These are phyloP conservation scores for Sardinella longiceps DNA, from an alignment of 2,797 vertebrate species.

Conservation along the genomic window DNA sequence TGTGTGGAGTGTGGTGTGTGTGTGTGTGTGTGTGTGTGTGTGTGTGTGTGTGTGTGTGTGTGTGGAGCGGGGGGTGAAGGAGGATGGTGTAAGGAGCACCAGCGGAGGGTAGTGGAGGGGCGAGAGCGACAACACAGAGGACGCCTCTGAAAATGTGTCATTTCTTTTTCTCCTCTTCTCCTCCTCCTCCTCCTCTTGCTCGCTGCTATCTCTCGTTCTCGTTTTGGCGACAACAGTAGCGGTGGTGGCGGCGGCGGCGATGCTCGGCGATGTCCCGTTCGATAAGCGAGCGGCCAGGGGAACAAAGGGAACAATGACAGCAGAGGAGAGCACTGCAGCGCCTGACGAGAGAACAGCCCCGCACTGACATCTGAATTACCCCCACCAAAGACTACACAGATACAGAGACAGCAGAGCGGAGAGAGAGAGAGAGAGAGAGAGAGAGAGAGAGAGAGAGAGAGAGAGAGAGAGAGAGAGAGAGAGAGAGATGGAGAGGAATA, in stretches of 20 bases:
- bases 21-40: neutral
- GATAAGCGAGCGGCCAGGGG: slow-evolving; percentile 78
- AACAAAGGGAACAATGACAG: slow-evolving; percentile 78
- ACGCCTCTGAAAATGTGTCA: slow-evolving; percentile 83
- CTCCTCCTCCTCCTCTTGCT: slow-evolving; percentile 1
- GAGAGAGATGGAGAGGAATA: slow-evolving; percentile 57
- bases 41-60: slow-evolving; percentile 61
- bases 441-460: slow-evolving; percentile 52
- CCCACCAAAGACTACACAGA: slow-evolving; percentile 67
- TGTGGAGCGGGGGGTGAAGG: neutral
- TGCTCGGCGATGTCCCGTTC: slow-evolving; percentile 73
- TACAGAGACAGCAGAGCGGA: slow-evolving; percentile 52
- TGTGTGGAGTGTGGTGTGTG: slow-evolving; percentile 48
- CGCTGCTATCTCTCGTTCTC: neutral
- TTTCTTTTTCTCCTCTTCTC: slow-evolving; percentile 65
- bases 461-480: slow-evolving; percentile 63
- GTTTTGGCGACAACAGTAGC: neutral
- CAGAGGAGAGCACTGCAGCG: slow-evolving; percentile 63
- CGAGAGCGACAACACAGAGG: slow-evolving; percentile 55
- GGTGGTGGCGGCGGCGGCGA: neutral
- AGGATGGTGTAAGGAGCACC: neutral
- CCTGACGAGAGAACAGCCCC: slow-evolving; percentile 64
- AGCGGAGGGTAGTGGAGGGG: slow-evolving; percentile 61
- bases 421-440: slow-evolving; percentile 57
- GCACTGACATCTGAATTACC: slow-evolving; percentile 85